Percentiles rank a stretch among this genome's conserved stretches.
Conservation (phyloP, 2,113 vertebrate species). For the Turdus rufiventris region DNA sequence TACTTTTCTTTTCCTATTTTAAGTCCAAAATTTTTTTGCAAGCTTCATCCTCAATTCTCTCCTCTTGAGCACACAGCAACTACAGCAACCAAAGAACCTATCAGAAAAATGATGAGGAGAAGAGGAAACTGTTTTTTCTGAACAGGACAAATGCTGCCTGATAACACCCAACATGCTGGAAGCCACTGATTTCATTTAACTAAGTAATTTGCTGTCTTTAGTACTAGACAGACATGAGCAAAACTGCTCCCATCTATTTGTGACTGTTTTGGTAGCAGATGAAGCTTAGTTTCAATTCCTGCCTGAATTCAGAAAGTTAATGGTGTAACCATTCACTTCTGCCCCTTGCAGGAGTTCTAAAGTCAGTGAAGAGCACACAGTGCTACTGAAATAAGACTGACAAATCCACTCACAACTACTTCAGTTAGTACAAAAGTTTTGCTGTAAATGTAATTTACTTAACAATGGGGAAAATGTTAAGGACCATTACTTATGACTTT, state of each 20-base stretch:
- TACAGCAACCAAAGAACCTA: neutral
- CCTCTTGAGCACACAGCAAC: neutral
- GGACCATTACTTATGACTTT: neutral
- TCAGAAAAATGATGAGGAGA: neutral
- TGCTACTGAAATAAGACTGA: neutral
- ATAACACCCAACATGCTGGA: neutral
- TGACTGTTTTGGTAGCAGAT: neutral
- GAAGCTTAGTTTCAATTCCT: neutral
- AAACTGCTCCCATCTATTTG: neutral
- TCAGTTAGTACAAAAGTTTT: neutral
- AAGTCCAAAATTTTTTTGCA: neutral
- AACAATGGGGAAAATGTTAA: slow-evolving; percentile 9
- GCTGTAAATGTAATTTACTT: neutral
- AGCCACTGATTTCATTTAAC: neutral
- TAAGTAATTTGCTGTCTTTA: neutral
- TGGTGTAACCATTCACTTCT: neutral
- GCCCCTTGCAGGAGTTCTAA: neutral
- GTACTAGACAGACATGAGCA: neutral
- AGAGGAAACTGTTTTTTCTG: neutral
- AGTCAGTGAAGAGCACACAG: neutral
- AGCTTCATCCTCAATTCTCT: neutral
- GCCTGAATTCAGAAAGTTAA: neutral
- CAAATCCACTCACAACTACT: neutral
- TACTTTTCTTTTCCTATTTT: neutral
- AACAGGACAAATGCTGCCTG: neutral